Evolutionary conservation across 2,888 invertebrate species (phyloP), one percentile per base, ranked within the genome.

Genomic region (Nephrocerus scutellatus): DNA sequence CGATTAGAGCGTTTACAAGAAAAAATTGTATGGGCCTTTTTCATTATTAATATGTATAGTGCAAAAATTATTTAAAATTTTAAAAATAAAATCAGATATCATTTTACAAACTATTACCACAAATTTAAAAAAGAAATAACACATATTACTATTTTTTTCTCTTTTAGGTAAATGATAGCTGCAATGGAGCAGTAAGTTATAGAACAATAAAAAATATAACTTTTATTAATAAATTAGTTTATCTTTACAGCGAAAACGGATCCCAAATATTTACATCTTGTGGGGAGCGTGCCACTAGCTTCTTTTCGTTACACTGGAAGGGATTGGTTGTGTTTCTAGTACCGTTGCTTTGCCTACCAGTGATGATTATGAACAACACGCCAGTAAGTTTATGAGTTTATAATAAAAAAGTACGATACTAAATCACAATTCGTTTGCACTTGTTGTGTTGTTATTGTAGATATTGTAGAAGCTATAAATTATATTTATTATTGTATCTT

Each of bases 231-330:
- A 16, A 12, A 16, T 39, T 26, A 13, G 2, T 10, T 33, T 26
- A 5, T 3, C 12, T 29, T 45, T 34, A 7, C 23, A 60, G 60
- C 36, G 60, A 62, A 53, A 50, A 47, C 9, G 49, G 48, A 3
- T 62, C 56, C 33, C 49, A 49, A 6, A 41, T 43, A 3, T 50
- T 50, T 9, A 38, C 53, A 14, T 47, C 46, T 18, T 41, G 40
- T 16, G 22, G 48, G 1, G 50, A 46, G 6, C 51, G 51, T 16
- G 41, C 51, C 13, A 38, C 48, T 23, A 50, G 49, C 35, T 81
- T 81, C 57, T 52, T 80, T 5, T 62, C 70, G 22, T 73, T 82
- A 44, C 86, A 86, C 59, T 87, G 87, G 87, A 80, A 78, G 57
- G 77, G 83, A 3, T 53, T 85, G 1, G 72, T 86, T 38, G 76